Evolutionary conservation across 2,113 vertebrate species (phyloP).

Genomic region (Micromys minutus): DNA sequence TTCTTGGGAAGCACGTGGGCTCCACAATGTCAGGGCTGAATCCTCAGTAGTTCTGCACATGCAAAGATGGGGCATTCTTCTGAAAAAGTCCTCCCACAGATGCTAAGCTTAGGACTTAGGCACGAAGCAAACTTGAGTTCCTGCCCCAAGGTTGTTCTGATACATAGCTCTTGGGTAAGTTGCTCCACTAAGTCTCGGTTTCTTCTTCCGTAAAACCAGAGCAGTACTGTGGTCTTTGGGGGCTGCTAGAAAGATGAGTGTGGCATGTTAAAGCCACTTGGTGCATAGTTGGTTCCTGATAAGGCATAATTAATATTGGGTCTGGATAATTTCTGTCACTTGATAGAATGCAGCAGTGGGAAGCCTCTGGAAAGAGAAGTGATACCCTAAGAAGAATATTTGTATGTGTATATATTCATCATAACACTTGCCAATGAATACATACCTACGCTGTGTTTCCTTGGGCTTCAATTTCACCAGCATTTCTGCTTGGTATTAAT

Average conservation of each 20-base stretch:
- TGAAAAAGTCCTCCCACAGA: neutral
- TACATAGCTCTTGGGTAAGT: neutral
- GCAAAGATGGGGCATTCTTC: neutral
- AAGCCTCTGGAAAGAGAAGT: neutral
- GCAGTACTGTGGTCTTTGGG: neutral
- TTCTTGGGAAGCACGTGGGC: neutral
- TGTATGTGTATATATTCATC: neutral
- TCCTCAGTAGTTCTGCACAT: neutral
- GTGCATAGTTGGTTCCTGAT: conserved; percentile 16
- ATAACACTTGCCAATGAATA: neutral
- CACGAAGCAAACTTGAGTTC: neutral
- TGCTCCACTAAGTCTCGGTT: neutral
- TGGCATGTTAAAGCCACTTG: conserved; percentile 4
- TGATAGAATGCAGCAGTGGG: neutral
- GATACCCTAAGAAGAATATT: neutral
- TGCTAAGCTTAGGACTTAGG: neutral
- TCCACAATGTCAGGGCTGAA: neutral
- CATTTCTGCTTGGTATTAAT: neutral
- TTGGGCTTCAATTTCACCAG: neutral
- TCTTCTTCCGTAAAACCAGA: neutral
- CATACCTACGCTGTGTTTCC: neutral
- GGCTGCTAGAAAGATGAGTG: neutral
- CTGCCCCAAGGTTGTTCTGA: neutral
- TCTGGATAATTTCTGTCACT: neutral
- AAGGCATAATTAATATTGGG: neutral